Evolutionary conservation across 2,888 invertebrate genomes (phyloP).

Genomic region (Heliconius charithonia): DNA sequence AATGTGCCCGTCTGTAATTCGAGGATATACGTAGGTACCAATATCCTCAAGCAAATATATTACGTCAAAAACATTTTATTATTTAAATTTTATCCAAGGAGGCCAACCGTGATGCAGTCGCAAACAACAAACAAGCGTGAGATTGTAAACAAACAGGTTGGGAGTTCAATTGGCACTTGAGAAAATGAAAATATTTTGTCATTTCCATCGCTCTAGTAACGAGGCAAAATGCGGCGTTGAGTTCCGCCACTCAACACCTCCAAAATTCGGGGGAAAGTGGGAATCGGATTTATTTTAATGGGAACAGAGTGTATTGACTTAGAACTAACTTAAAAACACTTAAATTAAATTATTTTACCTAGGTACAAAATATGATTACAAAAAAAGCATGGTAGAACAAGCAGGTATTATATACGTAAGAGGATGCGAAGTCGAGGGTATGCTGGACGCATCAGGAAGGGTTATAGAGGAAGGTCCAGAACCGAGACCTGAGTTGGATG

Average conservation of each 20-base stretch:
- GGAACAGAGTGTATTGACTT: no score
- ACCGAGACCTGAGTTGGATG: constrained; percentile 92
- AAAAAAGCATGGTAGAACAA: constrained; percentile 94
- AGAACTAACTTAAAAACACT: background rate
- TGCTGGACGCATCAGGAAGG: constrained; percentile 97
- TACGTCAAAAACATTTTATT: background rate
- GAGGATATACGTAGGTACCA: background rate
- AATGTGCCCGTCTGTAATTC: background rate
- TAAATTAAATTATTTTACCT: constrained; percentile 21
- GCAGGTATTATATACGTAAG: constrained; percentile 95
- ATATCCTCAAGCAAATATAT: background rate
- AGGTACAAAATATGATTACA: constrained; percentile 91
- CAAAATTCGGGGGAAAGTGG: no score
- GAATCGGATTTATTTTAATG: background rate
- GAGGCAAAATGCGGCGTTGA: no score
- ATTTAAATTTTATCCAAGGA: no score
- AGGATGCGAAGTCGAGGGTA: constrained; percentile 99
- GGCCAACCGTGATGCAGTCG: no score
- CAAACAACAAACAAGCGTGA: no score
- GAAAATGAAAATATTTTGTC: no score
- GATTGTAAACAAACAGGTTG: no score
- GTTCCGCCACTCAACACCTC: no score
- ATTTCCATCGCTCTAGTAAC: no score
- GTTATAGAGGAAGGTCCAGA: constrained; percentile 98
- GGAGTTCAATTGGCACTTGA: no score